Conservation (phyloP, 1,140 invertebrate species). For the Chlorops oryzae region DNA sequence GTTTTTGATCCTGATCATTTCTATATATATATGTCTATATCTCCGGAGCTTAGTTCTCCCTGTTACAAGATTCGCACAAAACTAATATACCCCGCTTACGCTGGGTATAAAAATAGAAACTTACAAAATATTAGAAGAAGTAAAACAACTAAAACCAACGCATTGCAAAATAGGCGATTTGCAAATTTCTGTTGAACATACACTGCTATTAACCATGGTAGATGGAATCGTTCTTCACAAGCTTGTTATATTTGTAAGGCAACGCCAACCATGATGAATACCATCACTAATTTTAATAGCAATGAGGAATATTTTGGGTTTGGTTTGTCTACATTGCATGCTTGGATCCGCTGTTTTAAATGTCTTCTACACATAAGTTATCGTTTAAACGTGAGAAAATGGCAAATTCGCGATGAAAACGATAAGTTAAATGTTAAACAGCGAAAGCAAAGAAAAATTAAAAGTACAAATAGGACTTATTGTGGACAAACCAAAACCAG, state of each 20-base stretch:
- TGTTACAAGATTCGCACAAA: too few relatives aligned
- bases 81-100: too few relatives aligned
- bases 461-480: neutral
- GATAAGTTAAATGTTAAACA: neutral
- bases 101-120: too few relatives aligned
- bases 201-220: neutral
- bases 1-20: too few relatives aligned
- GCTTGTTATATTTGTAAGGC: neutral
- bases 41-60: too few relatives aligned
- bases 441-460: conserved; percentile 6
- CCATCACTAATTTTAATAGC: neutral
- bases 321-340: neutral
- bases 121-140: neutral
- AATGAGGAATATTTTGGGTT: neutral
- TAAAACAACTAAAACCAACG: too few relatives aligned
- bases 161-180: neutral
- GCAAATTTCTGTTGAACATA: neutral
- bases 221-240: neutral
- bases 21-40: too few relatives aligned
- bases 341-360: neutral
- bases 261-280: neutral
- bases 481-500: neutral
- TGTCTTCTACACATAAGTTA: neutral
- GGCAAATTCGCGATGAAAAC: neutral
- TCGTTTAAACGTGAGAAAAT: neutral